Evolutionary conservation across 2,888 invertebrate genomes (phyloP).

Genomic region (Leuctra nigra): DNA sequence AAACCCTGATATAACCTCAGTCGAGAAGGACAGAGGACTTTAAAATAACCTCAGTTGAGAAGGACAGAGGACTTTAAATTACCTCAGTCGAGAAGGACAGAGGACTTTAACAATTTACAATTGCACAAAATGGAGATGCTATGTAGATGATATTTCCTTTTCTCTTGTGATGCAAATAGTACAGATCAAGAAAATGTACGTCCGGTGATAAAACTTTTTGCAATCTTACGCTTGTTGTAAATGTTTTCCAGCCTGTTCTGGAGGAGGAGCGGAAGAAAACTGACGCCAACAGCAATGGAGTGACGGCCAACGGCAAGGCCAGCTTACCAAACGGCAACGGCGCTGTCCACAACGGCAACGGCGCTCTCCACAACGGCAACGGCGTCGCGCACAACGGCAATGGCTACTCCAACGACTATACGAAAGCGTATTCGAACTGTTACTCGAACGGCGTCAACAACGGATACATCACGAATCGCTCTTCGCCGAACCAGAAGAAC

Average conservation of each 20-base stretch:
- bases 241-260: constrained; percentile 59
- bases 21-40: too few species aligned
- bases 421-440: constrained; percentile 52
- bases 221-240: too few species aligned
- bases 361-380: neutral
- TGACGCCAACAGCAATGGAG: constrained; percentile 24
- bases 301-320: constrained; percentile 22
- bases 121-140: too few species aligned
- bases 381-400: neutral
- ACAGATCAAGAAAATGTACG: too few species aligned
- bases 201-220: too few species aligned
- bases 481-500: neutral
- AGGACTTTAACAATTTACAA: too few species aligned
- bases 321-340: constrained; percentile 23
- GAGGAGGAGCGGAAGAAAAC: constrained; percentile 36
- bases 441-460: constrained; percentile 57
- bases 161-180: too few species aligned
- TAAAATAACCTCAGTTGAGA: too few species aligned
- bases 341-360: constrained; percentile 11
- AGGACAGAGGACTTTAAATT: too few species aligned
- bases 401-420: constrained; percentile 44
- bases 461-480: constrained; percentile 44
- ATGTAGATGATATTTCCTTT: too few species aligned
- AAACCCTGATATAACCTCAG: too few species aligned
- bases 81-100: too few species aligned